Evolutionary conservation across 2,797 vertebrate species (phyloP).

Genomic region (Smutsia temminckii): DNA sequence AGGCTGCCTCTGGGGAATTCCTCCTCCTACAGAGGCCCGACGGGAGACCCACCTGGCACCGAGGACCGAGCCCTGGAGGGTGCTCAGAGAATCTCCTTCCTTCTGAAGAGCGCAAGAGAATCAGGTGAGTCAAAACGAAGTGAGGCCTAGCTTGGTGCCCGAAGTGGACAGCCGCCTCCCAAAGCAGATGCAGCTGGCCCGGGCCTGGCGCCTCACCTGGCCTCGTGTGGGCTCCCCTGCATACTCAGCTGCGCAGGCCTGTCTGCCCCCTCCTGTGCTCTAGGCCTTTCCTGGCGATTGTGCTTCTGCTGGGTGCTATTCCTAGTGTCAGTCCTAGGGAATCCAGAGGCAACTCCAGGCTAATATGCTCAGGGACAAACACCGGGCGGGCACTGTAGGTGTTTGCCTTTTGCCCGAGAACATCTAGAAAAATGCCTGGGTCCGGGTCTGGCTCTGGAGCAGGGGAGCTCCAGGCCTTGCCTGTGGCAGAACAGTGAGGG

Average conservation of each 20-base stretch:
- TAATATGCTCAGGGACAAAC: neutral
- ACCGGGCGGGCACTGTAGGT: neutral
- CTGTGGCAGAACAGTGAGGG: neutral
- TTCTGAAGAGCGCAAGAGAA: neutral
- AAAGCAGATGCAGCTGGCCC: neutral
- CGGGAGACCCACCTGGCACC: neutral
- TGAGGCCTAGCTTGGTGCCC: too few relatives aligned
- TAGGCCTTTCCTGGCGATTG: neutral
- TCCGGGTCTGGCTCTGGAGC: neutral
- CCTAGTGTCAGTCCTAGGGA: neutral
- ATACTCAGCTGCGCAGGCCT: neutral
- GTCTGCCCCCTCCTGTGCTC: neutral
- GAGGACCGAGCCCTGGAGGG: neutral
- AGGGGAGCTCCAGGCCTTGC: neutral
- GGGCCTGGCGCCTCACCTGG: neutral
- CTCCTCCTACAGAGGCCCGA: neutral
- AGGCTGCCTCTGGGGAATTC: neutral
- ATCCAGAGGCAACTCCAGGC: neutral
- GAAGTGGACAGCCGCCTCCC: neutral
- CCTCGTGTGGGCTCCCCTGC: neutral
- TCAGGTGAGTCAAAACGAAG: neutral
- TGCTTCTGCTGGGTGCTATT: neutral
- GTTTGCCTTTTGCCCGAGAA: neutral
- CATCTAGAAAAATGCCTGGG: neutral
- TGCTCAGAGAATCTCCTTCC: neutral